Evolutionary conservation across 2,113 vertebrate species (phyloP), one percentile per base, ranked within the genome.

Genomic region (Copsychus sechellarum): DNA sequence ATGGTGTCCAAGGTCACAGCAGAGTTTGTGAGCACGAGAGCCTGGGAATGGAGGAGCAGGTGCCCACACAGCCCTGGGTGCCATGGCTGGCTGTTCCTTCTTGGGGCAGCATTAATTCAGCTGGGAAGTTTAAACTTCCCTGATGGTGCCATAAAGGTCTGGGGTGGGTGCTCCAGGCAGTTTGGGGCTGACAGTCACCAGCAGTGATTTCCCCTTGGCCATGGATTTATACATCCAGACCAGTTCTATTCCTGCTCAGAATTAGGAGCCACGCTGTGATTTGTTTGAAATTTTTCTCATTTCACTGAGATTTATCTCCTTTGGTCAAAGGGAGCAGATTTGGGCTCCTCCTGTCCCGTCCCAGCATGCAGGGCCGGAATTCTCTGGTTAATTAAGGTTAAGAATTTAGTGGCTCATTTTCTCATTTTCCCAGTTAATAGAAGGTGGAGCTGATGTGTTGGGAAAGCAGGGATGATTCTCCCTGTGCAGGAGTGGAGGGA

Each of bases 101-200:
- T 19, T 8, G 19, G 14, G 28, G 62, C 42, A 58, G 4, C 3
- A 5, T 62, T 54, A 11, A 58, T 57, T n/a, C 70, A 54, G 1
- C n/a, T 20, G 36, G 16, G 5, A 77, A 33, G 31, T 74, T 81
- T 50, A 12, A 62, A 43, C 16, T 66, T 73, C 29, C 48, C 24
- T 58, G 2, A 0, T 14, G 21, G 34, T 60, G 47, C 66, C 12
- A 0, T 7, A 1, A 8, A 38, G 38, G 38, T 71, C 48, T 51
- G 50, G 50, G 16, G 8, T 51, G 26, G 50, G 6, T 51, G 50
- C 50, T 51, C 26, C 26, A 51, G 65, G 58, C 36, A 15, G 23
- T n/a, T 69, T 36, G 25, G 42, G 48, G 26, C 12, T 14, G 34
- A 9, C 1, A 5, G 0, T 31, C 0, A 0, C 25, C 4, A 3